Evolutionary conservation across 2,113 vertebrate species (phyloP).

Genomic region (Hyaena hyaena): DNA sequence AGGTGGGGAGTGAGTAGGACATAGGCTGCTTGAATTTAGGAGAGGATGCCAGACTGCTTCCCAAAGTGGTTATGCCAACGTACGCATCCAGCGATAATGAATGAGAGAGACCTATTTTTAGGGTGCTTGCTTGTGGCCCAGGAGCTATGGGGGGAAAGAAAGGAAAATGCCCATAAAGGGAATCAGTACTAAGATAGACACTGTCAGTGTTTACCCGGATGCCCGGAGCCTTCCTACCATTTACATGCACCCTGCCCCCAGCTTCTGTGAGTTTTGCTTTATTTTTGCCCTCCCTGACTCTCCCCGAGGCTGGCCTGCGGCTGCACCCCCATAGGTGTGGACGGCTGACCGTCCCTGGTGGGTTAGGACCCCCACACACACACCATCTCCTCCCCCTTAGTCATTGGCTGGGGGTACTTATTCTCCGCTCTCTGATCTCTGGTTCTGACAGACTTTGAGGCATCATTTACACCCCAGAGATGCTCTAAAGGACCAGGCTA

Average conservation of each 20-base stretch:
- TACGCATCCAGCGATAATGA: neutral
- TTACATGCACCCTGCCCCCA: neutral
- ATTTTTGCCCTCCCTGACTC: neutral
- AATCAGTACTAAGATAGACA: neutral
- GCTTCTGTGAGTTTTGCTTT: neutral
- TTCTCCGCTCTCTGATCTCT: neutral
- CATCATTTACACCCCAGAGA: neutral
- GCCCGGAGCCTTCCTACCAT: neutral
- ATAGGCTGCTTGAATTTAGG: neutral
- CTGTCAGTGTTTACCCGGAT: neutral
- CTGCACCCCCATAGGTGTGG: neutral
- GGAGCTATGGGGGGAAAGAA: neutral
- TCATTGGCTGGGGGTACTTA: no score
- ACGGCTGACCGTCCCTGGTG: neutral
- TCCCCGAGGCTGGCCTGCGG: neutral
- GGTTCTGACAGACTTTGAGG: neutral
- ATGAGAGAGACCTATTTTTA: neutral
- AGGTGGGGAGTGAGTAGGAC: neutral
- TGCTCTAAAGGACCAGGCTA: neutral
- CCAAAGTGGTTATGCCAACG: neutral
- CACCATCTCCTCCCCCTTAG: neutral
- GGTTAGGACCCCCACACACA: no score
- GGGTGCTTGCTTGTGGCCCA: neutral
- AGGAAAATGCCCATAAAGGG: neutral
- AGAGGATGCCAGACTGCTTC: neutral